Conservation (phyloP, 1,140 invertebrate species). For the Rhynchophorus ferrugineus region DNA sequence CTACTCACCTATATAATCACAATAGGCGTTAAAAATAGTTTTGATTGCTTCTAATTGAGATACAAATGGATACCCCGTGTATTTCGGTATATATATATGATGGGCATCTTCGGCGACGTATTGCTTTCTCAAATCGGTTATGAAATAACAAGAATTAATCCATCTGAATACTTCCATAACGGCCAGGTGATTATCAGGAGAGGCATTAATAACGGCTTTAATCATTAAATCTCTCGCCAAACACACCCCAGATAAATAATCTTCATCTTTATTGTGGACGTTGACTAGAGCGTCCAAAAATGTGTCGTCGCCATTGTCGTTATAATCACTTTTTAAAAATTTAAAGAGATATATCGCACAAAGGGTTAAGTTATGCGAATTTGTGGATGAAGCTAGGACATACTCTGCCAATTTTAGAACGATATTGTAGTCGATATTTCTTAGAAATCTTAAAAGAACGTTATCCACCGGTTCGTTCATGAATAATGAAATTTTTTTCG, state of each 20-base stretch:
- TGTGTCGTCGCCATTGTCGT: constrained; percentile 7
- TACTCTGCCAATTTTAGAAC: constrained; percentile 8
- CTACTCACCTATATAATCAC: not conserved
- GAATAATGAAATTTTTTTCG: not conserved
- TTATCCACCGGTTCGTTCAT: not conserved
- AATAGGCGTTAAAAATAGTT: not conserved
- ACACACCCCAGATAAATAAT: constrained; percentile 12
- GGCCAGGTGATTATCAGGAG: constrained; percentile 7
- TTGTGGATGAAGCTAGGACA: not conserved
- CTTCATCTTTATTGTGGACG: not conserved
- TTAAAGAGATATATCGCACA: constrained; percentile 8
- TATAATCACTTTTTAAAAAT: constrained; percentile 1
- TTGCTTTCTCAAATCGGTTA: not conserved
- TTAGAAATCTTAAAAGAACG: not conserved
- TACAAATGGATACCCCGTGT: not conserved
- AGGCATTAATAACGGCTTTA: constrained; percentile 23
- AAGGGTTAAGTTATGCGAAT: constrained; percentile 3
- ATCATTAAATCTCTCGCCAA: constrained; percentile 20
- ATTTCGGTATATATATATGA: not conserved
- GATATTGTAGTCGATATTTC: not conserved
- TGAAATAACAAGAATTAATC: constrained; percentile 10
- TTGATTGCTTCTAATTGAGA: not conserved
- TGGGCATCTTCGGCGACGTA: not conserved
- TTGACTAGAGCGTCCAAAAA: constrained; percentile 5
- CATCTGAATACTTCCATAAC: constrained; percentile 22